Base-by-base conservation (phyloP, 23 tunicate species). In the Diplosoma virens region DNA sequence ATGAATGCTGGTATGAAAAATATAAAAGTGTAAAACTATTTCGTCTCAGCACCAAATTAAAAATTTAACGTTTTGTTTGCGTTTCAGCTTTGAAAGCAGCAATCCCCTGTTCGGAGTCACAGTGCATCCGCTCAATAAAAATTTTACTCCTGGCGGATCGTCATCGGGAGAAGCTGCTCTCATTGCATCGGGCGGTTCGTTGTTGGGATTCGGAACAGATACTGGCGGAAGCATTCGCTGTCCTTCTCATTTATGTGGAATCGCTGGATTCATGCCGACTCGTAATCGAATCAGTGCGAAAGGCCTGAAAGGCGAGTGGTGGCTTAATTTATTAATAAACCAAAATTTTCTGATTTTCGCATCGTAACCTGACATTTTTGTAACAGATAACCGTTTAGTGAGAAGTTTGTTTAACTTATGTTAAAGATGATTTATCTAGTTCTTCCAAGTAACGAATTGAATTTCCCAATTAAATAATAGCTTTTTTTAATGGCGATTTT, bases 181-280 rank as follows among this genome's bases (percentile, higher is more conserved):
- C 2, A 67, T 90, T 45, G 90, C 76, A 18, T 50, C 80, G 20
- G 90, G 97, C 17, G 97, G 81, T 1, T 84, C 86, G 31, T 73
- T 71, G 28, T 79, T 90, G 0, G 97, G 97, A 9, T 84, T 90
- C 79, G 97, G 97, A 16, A 76, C 97, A 6, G 97, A 90, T 37
- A 84, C 87, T 69, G 97, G 76, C 7, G 97, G 97, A 7, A 84
- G 97, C 58, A 84, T 90, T 36, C 50, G 97, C 25, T 25, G 37
- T 21, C 97, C 97, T 22, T 79, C 97, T 4, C 90, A 90, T 74
- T 26, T 90, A 25, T 90, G 86, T 78, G 97, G 97, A 37, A 75
- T 79, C 36, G 76, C 52, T 74, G 97, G 97, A 16, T 71, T 90
- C 25, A 84, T 86, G 81, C 97, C 97, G 1, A 84, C 90, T 14